These are phyloP conservation scores for Oeneis ivallda DNA, from an alignment of 2,888 invertebrate genomes.

Conservation along the genomic window DNA sequence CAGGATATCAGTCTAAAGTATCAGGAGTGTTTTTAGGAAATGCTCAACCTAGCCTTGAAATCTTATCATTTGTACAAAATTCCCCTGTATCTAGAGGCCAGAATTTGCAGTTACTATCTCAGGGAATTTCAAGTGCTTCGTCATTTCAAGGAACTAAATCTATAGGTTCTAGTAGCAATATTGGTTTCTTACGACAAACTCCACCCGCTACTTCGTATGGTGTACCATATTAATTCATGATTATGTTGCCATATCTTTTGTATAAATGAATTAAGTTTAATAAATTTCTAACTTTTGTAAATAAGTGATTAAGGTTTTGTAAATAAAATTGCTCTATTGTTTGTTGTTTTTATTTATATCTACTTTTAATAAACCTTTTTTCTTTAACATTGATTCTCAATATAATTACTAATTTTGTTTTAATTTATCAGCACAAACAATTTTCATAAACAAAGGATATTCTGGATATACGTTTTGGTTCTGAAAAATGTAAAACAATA, in stretches of 20 bases:
- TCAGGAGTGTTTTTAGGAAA: slow-evolving; percentile 70
- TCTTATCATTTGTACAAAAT: slow-evolving; percentile 69
- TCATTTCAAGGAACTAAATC: slow-evolving; percentile 15
- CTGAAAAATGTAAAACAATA: slow-evolving; percentile 22
- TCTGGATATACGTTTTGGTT: slow-evolving; percentile 23
- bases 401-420: slow-evolving; percentile 6
- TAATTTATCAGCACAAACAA: slow-evolving; percentile 54
- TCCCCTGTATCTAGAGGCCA: slow-evolving; percentile 47
- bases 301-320: slow-evolving; percentile 37
- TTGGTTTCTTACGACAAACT: slow-evolving; percentile 62
- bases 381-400: slow-evolving; percentile 15
- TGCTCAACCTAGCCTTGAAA: slow-evolving; percentile 70
- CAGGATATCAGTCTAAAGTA: slow-evolving; percentile 67
- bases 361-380: slow-evolving; percentile 20
- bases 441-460: slow-evolving; percentile 59
- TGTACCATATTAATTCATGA: slow-evolving; percentile 57
- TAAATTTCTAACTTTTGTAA: slow-evolving; percentile 47
- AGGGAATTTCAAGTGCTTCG: slow-evolving; percentile 30
- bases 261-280: not conserved
- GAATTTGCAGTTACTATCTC: slow-evolving; percentile 21
- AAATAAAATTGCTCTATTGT: slow-evolving; percentile 40
- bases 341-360: slow-evolving; percentile 21
- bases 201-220: slow-evolving; percentile 65
- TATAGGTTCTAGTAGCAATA: slow-evolving; percentile 31
- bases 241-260: slow-evolving; percentile 49